phyloP scores from a whole-genome alignment of 2,888 invertebrate species.

The Netelia inedita region DNA sequence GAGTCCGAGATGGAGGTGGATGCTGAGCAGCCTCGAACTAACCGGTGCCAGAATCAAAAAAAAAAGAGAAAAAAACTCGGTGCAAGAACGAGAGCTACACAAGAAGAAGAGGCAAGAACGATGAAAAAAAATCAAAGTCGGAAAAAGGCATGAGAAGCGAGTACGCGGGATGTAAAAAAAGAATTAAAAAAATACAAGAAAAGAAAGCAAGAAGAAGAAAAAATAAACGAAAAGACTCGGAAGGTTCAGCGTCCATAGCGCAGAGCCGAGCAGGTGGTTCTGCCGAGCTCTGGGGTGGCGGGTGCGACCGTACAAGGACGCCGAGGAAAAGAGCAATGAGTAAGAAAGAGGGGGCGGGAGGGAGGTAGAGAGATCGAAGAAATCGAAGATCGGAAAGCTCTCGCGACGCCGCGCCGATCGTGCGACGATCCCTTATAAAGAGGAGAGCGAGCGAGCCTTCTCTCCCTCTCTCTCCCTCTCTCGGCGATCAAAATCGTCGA shows the following conservation, averaged over 20 bases:
- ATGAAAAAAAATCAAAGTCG: constrained; percentile 2
- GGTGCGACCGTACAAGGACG: constrained; percentile 82
- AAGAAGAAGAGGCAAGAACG: not conserved
- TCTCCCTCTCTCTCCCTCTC: constrained; percentile 26
- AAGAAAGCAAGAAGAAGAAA: constrained; percentile 67
- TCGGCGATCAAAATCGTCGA: constrained; percentile 64
- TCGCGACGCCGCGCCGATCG: constrained; percentile 59
- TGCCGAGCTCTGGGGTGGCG: constrained; percentile 78
- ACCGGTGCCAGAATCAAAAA: constrained; percentile 8
- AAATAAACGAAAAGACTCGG: constrained; percentile 48
- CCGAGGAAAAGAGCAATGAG: constrained; percentile 59
- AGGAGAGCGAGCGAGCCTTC: constrained; percentile 35
- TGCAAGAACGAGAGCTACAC: not conserved
- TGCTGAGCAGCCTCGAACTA: constrained; percentile 19
- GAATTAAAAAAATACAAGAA: constrained; percentile 56
- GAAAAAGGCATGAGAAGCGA: constrained; percentile 47
- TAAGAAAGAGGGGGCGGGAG: not conserved
- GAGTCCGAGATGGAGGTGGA: not conserved
- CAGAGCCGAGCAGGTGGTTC: constrained; percentile 74
- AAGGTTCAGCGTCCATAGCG: constrained; percentile 56
- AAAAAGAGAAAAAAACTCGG: not conserved
- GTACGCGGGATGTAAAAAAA: constrained; percentile 60
- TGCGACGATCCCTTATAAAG: constrained; percentile 61
- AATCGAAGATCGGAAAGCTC: constrained; percentile 71
- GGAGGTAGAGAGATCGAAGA: constrained; percentile 48